phyloP scores from a whole-genome alignment of 2,113 vertebrate genomes.

The Semnopithecus entellus region DNA sequence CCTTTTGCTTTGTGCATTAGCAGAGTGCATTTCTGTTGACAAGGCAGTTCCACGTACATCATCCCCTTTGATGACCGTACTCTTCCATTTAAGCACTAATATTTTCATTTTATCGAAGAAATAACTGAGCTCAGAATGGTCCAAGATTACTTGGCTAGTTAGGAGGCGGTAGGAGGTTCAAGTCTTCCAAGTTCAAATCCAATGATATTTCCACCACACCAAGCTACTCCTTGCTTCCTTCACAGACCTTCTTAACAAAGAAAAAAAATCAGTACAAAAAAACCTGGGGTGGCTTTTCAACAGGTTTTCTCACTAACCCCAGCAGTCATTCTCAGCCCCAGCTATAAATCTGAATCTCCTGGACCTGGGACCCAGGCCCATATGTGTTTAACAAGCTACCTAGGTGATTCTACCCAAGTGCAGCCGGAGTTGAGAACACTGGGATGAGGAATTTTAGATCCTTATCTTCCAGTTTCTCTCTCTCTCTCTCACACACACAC shows the following conservation, averaged over 20 bases:
- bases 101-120: slow-evolving; percentile 4
- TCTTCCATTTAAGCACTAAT: not conserved
- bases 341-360: not conserved
- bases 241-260: not conserved
- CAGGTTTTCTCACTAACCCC: not conserved
- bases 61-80: not conserved
- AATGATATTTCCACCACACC: not conserved
- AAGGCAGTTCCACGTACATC: not conserved
- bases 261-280: not conserved
- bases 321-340: not conserved
- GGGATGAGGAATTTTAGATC: not conserved
- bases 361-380: accelerated
- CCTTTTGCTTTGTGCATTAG: not conserved
- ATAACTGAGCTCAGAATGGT: not conserved
- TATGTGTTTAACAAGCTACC: not conserved
- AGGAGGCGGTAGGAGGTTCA: not conserved
- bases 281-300: not conserved
- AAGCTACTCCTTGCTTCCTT: not conserved
- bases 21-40: not conserved
- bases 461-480: not conserved
- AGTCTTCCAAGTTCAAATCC: not conserved
- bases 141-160: not conserved
- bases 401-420: not conserved
- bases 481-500: not conserved
- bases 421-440: not conserved